These are phyloP conservation scores for Esox niger DNA, from an alignment of 2,113 vertebrate species.

Conservation along the genomic window DNA sequence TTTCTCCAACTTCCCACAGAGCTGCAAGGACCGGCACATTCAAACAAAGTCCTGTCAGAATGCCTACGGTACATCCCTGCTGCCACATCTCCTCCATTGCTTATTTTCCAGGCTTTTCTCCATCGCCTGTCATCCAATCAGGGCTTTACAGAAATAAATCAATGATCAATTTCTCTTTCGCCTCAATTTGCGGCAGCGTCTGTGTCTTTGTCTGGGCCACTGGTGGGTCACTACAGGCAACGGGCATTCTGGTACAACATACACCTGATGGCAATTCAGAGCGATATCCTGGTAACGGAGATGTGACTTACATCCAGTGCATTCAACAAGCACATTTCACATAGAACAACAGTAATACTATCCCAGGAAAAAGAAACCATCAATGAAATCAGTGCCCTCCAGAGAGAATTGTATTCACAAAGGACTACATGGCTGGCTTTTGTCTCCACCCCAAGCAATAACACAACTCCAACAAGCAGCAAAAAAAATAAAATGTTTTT, in stretches of 20 bases:
- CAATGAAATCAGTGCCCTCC: background rate
- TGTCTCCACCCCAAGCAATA: no score
- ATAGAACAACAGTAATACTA: background rate
- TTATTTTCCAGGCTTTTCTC: constrained; percentile 33
- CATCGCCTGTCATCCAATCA: constrained; percentile 36
- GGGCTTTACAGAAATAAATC: constrained; percentile 37
- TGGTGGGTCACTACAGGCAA: constrained; percentile 17
- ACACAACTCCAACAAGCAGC: no score
- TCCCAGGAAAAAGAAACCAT: no score
- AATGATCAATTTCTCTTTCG: constrained; percentile 21
- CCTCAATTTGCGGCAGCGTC: constrained; percentile 9
- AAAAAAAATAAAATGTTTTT: no score
- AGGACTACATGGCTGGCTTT: no score
- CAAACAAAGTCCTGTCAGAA: constrained; percentile 42
- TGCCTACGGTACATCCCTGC: constrained; percentile 19
- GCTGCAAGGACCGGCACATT: constrained; percentile 22
- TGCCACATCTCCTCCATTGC: constrained; percentile 32
- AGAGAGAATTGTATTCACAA: no score
- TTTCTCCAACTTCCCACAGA: constrained; percentile 21
- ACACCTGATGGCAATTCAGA: background rate
- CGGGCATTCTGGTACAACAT: constrained; percentile 13
- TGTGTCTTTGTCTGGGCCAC: background rate
- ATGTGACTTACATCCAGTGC: background rate
- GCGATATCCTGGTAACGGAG: background rate
- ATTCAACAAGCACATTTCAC: background rate